phyloP scores from a whole-genome alignment of 2,888 invertebrate species.

The Calephelis perditalis region DNA sequence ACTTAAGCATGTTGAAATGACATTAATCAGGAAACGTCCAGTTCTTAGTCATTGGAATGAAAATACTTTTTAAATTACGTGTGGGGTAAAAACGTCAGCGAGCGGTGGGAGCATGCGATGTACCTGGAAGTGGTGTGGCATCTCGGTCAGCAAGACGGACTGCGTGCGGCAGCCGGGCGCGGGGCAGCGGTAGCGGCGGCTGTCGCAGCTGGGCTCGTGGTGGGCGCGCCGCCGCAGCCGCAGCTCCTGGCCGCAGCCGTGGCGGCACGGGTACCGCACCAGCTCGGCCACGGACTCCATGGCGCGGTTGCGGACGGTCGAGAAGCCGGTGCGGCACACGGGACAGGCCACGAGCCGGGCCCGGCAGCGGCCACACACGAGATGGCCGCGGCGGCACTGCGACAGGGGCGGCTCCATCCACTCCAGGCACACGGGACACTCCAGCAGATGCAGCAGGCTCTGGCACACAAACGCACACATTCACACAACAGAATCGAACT shows the following conservation, averaged over 20 bases:
- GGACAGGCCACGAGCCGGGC: conserved; percentile 76
- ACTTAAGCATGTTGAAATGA: too few relatives aligned
- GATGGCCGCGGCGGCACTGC: conserved; percentile 81
- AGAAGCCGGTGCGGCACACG: conserved; percentile 76
- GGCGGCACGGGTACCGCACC: conserved; percentile 74
- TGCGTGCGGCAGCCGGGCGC: conserved; percentile 51
- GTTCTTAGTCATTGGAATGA: too few relatives aligned
- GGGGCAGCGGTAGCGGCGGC: conserved; percentile 69
- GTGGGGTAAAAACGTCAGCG: too few relatives aligned
- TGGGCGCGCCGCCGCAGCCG: conserved; percentile 56
- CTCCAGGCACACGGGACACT: conserved; percentile 82
- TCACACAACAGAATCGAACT: too few relatives aligned
- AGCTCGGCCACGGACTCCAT: conserved; percentile 77
- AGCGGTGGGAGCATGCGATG: neutral
- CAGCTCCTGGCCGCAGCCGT: conserved; percentile 69
- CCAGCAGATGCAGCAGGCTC: conserved; percentile 68
- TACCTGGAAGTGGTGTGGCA: conserved; percentile 38
- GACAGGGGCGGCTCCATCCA: conserved; percentile 80
- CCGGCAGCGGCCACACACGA: conserved; percentile 78
- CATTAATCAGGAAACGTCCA: too few relatives aligned
- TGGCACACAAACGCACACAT: conserved; percentile 27
- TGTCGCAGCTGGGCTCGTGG: conserved; percentile 68
- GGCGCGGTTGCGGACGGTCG: conserved; percentile 69
- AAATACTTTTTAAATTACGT: too few relatives aligned
- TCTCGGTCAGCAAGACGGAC: conserved; percentile 40